A percentile compares a stretch with the other conserved stretches of the same genome.
Evolutionary conservation across 2,888 invertebrate species (phyloP).

Genomic region (Ophioninae sp.): DNA sequence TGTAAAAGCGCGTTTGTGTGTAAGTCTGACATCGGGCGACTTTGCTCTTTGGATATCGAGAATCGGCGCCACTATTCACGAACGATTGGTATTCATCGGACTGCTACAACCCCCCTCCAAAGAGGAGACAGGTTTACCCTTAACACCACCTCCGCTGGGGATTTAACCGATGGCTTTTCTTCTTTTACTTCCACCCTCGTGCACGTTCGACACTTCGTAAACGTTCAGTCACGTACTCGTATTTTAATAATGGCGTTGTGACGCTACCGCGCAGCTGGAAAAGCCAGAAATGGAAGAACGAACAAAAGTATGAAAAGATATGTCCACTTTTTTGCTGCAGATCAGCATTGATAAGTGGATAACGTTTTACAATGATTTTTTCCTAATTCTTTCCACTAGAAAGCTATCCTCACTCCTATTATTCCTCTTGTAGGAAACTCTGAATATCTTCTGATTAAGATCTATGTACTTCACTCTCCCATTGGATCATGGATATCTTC

Average conservation of each 20-base stretch:
- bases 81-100: conserved; percentile 62
- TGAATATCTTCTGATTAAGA: neutral
- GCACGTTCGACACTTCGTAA: neutral
- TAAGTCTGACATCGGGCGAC: conserved; percentile 33
- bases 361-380: neutral
- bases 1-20: conserved; percentile 1
- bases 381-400: neutral
- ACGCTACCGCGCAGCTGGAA: neutral
- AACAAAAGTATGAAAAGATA: neutral
- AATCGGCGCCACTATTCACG: conserved; percentile 42
- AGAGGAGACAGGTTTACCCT: conserved; percentile 46
- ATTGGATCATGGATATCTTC: neutral
- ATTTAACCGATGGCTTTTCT: conserved; percentile 40
- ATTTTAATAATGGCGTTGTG: conserved; percentile 8
- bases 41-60: conserved; percentile 55
- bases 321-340: neutral
- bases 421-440: neutral
- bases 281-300: neutral
- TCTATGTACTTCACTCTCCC: neutral
- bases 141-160: conserved; percentile 45
- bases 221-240: neutral
- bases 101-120: conserved; percentile 38
- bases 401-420: neutral
- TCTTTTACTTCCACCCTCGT: neutral
- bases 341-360: conserved; percentile 24